Evolutionary conservation across 2,113 vertebrate genomes (phyloP).

Genomic region (Hiodon tergisus): DNA sequence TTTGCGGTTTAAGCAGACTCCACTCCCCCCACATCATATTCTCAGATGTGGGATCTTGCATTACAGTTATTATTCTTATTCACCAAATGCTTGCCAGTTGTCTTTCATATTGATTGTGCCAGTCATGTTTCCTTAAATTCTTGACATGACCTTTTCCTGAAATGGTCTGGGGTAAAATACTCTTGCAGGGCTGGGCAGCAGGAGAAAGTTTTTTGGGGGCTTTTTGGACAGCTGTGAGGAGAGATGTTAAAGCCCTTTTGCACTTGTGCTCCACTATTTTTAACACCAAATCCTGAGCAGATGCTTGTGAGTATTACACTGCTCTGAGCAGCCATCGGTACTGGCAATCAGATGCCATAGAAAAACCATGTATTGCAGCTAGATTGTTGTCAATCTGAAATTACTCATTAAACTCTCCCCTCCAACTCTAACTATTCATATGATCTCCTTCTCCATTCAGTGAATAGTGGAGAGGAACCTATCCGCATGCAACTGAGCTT

Average conservation of each 20-base stretch:
- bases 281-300: not conserved
- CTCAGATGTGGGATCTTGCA: not conserved
- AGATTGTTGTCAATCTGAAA: no score
- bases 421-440: not conserved
- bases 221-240: conserved; percentile 21
- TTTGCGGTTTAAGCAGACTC: not conserved
- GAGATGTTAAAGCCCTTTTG: not conserved
- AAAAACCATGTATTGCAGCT: no score
- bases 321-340: not conserved
- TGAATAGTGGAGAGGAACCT: not conserved
- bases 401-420: not conserved
- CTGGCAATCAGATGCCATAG: no score
- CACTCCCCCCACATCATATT: conserved; percentile 14
- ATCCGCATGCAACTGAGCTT: not conserved
- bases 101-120: conserved; percentile 21
- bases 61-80: not conserved
- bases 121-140: conserved; percentile 36
- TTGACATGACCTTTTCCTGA: conserved; percentile 33
- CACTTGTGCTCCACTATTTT: not conserved
- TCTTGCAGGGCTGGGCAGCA: conserved; percentile 47
- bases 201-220: conserved; percentile 20
- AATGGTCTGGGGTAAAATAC: conserved; percentile 42
- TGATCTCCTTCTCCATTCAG: not conserved
- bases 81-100: conserved; percentile 34
- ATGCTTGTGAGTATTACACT: not conserved